Base-by-base conservation (phyloP, 2,797 vertebrate species). In the Micropoecilia bifurca region DNA sequence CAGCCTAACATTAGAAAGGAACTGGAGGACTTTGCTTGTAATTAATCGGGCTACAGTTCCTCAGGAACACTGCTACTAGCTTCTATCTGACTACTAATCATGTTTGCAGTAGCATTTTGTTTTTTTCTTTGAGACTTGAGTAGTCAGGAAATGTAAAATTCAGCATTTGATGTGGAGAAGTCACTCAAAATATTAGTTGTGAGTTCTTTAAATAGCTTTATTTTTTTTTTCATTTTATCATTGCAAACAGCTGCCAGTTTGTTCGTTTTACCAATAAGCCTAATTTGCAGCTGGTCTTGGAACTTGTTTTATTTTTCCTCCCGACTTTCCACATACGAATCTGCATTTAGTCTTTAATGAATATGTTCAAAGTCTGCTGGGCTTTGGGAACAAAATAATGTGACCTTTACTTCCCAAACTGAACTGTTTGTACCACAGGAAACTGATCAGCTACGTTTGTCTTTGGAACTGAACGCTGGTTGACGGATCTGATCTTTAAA, bases 391-490 rank as follows among this genome's bases (percentile, higher is more conserved):
- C 83, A 28, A 78, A 82, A 59, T 7, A 82, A 59, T 9, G 39
- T 66, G 47, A 63, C 55, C 14, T 86, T 75, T 82, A 71, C 77
- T 76, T 74, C 43, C 33, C 55, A 43, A 71, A 45, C 50, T n/a
- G 2, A 2, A 20, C 66, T 13, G 22, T 69, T 82, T 1, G 0
- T 6, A 61, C 14, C 59, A 33, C 16, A 20, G 84, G 77, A 84
- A 92, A 91, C 81, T 80, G 86, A 88, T 89, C 87, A 74, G 79
- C 77, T 57, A 74, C 73, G 73, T 80, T 85, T 86, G 83, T 81
- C 87, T 79, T 89, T 87, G 85, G 57, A 77, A 48, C 55, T 88
- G 84, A 85, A 75, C 85, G 91, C 86, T 85, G 88, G 91, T 92
- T 73, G 18, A 69, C 87, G 79, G 85, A 87, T 91, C 90, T 91